These are phyloP conservation scores for Eulemur macaco DNA, from an alignment of 2,113 vertebrate species.

Conservation along the genomic window DNA sequence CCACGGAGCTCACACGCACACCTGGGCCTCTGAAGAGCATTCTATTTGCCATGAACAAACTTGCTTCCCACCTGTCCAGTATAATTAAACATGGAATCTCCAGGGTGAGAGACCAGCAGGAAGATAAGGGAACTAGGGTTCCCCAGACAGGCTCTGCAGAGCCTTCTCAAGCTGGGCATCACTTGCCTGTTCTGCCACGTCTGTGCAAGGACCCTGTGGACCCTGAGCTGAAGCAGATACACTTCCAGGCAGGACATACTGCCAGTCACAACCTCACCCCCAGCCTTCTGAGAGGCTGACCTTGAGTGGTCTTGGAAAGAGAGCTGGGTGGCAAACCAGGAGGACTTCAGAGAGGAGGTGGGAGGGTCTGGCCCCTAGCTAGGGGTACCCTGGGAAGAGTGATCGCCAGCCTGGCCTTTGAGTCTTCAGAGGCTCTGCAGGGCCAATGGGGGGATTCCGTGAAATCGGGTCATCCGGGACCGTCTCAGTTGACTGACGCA, in stretches of 20 bases:
- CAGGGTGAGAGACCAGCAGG: neutral
- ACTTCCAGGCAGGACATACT: neutral
- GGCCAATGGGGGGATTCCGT: neutral
- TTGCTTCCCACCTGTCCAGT: neutral
- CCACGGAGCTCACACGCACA: neutral
- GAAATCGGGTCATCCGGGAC: neutral
- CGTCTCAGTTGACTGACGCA: neutral
- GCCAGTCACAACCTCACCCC: neutral
- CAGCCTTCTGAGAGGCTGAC: neutral
- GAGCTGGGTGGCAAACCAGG: neutral
- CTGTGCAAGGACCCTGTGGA: neutral
- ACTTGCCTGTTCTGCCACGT: neutral
- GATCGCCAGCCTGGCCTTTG: neutral
- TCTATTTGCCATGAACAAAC: neutral
- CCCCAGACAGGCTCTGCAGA: neutral
- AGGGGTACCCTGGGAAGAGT: neutral
- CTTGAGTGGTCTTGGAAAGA: neutral
- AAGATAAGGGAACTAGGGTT: neutral
- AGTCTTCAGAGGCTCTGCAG: neutral
- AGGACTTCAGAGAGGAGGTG: neutral
- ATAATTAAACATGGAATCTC: neutral
- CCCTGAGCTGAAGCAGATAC: neutral
- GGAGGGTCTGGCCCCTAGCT: neutral
- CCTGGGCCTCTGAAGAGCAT: neutral
- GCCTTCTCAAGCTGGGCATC: neutral